Evolutionary conservation across 2,113 vertebrate species (phyloP).

Genomic region (Morone chrysops): DNA sequence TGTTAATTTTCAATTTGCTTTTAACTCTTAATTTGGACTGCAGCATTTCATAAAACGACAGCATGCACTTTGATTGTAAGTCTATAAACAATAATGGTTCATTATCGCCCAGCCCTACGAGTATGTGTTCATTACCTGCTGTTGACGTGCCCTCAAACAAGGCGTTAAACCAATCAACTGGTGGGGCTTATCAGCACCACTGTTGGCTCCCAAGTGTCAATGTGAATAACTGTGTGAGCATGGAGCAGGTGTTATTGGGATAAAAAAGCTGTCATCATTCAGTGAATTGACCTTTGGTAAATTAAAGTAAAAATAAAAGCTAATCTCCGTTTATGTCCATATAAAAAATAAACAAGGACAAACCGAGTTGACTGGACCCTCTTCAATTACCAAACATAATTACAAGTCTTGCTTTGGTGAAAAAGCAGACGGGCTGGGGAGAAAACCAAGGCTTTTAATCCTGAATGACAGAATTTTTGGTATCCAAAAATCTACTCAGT

Average conservation of each 20-base stretch:
- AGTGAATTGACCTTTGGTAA: background rate
- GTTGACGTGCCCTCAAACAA: background rate
- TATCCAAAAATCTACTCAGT: background rate
- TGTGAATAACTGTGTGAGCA: background rate
- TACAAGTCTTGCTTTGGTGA: slow-evolving; percentile 7
- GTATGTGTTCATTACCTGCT: background rate
- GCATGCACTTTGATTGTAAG: background rate
- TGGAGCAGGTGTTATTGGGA: background rate
- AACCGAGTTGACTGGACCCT: slow-evolving; percentile 1
- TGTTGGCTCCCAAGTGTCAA: background rate
- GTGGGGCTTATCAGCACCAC: background rate
- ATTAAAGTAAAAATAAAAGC: slow-evolving; percentile 20
- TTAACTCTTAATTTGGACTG: background rate
- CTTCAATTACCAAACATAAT: slow-evolving; percentile 41
- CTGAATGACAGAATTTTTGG: background rate
- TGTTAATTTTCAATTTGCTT: background rate
- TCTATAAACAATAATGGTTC: background rate
- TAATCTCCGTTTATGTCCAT: background rate
- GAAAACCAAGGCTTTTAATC: slow-evolving; percentile 24
- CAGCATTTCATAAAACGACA: background rate
- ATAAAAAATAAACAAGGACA: slow-evolving; percentile 17
- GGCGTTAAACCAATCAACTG: slow-evolving; percentile 19
- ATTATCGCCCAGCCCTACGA: background rate
- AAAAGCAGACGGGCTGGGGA: slow-evolving; percentile 21
- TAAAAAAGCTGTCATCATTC: background rate